Evolutionary conservation across 2,888 invertebrate genomes (phyloP), one percentile per base, ranked within the genome.

Genomic region (Scaeva pyrastri): DNA sequence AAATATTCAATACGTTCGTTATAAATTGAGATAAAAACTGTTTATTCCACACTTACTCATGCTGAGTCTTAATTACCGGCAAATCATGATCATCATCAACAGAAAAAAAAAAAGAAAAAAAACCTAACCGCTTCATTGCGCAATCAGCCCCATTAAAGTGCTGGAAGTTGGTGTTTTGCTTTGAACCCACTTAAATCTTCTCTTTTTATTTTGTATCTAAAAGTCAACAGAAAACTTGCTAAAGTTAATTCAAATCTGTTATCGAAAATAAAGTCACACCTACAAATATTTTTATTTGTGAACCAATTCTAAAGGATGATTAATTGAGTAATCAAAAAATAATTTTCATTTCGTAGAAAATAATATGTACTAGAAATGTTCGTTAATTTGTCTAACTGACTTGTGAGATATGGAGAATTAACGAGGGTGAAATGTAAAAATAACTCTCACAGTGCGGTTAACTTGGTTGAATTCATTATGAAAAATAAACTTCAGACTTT

Each of bases 221-320:
- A 68, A 68, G 39, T 2, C 10, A 39, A 39, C 12, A 12, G 12
- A 39, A 39, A 39, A 39, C 11, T 68, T 21, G 23, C 52, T 36
- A 43, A 50, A 66, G 31, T 52, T 52, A 66, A 48, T 48, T 48
- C 14, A 21, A 66, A 48, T 66, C 31, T 68, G 68, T 68, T 50
- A 52, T 68, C 68, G 68, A 68, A 68, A 68, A 21, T n/a, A 68
- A 52, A 68, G 68, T 68, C 68, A 68, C 68, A 68, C 68, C 68
- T 68, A 68, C 68, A 19, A n/a, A 11, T 3, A 23, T 39, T 52
- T 31, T 8, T 31, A 3, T 31, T 7, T 52, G 48, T 36, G 52
- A 52, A 52, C 52, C 12, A 68, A 66, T 64, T 68, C 39, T 48
- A 60, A 68, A 68, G 52, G 48, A 68, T 68, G 68, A 68, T 68